Evolutionary conservation across 2,888 invertebrate species (phyloP).

Genomic region (Tiphia femorata): DNA sequence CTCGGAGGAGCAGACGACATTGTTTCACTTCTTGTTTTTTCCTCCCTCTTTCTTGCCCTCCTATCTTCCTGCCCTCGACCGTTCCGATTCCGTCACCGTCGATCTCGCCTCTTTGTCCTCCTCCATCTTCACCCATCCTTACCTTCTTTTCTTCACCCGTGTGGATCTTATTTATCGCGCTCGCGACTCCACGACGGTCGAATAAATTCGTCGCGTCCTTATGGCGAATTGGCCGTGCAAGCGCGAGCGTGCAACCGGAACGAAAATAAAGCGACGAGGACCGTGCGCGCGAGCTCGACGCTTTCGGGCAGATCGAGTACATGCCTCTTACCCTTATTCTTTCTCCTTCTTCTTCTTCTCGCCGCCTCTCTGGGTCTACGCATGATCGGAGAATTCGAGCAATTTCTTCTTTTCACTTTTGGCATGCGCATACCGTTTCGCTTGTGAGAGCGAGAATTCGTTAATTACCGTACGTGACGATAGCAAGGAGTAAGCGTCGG

Average conservation of each 20-base stretch:
- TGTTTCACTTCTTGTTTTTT: slow-evolving; percentile 5
- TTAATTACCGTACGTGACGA: too few relatives aligned
- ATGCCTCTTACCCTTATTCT: not conserved
- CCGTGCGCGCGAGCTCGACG: not conserved
- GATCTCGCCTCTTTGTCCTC: slow-evolving; percentile 10
- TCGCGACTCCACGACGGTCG: slow-evolving; percentile 27
- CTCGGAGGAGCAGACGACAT: slow-evolving; percentile 23
- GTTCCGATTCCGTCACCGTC: not conserved
- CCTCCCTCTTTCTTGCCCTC: slow-evolving; percentile 1
- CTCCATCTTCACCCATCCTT: not conserved
- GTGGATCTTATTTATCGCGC: slow-evolving; percentile 49
- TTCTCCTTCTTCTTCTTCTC: not conserved
- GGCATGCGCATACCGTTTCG: too few relatives aligned
- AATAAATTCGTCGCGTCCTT: slow-evolving; percentile 58
- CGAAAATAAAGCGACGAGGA: slow-evolving; percentile 50
- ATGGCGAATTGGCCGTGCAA: slow-evolving; percentile 21
- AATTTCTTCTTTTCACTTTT: too few relatives aligned
- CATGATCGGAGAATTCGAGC: too few relatives aligned
- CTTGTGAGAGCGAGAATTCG: too few relatives aligned
- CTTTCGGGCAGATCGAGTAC: not conserved
- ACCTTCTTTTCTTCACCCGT: not conserved
- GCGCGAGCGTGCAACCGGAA: slow-evolving; percentile 6
- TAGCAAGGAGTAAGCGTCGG: too few relatives aligned
- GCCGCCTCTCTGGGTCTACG: too few relatives aligned
- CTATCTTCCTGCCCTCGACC: not conserved